Conservation (phyloP, 2,797 vertebrate species). For the Enteromius mattozi region DNA sequence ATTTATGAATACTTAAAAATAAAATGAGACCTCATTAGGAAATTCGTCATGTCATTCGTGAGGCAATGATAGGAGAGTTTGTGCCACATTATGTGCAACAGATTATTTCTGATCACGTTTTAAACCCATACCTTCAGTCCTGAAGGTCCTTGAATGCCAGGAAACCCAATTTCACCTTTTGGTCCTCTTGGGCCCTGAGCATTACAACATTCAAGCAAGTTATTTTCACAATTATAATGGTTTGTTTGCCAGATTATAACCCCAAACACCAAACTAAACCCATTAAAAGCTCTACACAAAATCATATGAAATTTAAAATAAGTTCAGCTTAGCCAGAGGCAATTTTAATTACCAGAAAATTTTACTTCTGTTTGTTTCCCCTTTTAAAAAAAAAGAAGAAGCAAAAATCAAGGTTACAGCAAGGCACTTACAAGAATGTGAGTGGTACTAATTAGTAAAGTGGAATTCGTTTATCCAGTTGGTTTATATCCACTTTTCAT, state of each 20-base stretch:
- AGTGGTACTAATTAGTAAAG: background rate
- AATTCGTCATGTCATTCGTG: background rate
- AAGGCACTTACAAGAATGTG: no score
- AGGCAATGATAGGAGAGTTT: background rate
- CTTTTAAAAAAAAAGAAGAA: background rate
- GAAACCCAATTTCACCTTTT: conserved; percentile 85
- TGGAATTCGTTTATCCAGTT: background rate
- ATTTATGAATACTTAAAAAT: background rate
- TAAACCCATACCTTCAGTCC: conserved; percentile 82
- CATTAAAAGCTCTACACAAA: background rate
- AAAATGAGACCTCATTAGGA: background rate
- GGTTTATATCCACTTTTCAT: background rate
- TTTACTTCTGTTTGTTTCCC: no score
- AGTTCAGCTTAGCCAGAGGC: background rate
- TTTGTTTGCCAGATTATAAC: background rate
- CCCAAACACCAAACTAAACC: background rate
- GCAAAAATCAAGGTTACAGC: background rate
- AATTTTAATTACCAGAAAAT: background rate
- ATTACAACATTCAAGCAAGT: background rate
- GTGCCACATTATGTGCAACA: background rate
- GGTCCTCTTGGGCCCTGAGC: conserved; percentile 87
- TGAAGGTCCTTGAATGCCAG: conserved; percentile 80
- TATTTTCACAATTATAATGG: background rate
- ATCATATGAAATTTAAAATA: conserved; percentile 1
- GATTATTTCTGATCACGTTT: background rate